Conservation (phyloP, 2,113 vertebrate genomes). For the Cromileptes altivelis region DNA sequence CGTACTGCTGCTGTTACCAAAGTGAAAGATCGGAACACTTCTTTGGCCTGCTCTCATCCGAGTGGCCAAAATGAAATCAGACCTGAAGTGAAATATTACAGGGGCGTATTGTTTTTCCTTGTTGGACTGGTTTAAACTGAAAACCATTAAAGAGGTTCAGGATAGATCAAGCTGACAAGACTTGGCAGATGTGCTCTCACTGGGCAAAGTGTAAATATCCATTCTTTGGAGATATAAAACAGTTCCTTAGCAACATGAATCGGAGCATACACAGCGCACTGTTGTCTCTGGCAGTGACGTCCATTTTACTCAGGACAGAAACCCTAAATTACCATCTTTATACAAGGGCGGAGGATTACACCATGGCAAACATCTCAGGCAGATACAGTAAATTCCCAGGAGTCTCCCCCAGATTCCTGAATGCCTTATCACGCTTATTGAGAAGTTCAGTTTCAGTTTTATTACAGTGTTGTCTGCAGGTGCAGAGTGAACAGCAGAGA, state of each 20-base stretch:
- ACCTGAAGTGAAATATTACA: conserved; percentile 16
- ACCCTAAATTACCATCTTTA: conserved; percentile 64
- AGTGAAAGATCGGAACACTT: neutral
- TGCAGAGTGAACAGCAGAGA: conserved; percentile 2
- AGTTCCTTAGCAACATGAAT: conserved; percentile 68
- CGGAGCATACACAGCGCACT: conserved; percentile 39
- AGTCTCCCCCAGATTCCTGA: conserved; percentile 57
- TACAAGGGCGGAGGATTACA: conserved; percentile 25
- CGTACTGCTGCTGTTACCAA: neutral
- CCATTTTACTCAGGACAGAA: conserved; percentile 51
- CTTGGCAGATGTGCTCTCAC: conserved; percentile 64
- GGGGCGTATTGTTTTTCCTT: neutral
- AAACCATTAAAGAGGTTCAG: conserved; percentile 23
- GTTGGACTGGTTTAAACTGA: conserved; percentile 32
- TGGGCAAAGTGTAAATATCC: conserved; percentile 62
- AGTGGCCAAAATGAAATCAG: neutral
- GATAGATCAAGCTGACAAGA: conserved; percentile 54
- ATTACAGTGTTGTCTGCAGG: neutral
- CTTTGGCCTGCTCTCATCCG: neutral
- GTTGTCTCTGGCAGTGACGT: conserved; percentile 48
- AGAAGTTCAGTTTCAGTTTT: conserved; percentile 28
- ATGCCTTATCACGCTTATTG: neutral
- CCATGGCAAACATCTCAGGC: conserved; percentile 43
- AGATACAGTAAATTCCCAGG: conserved; percentile 44
- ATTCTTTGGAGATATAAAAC: conserved; percentile 56